Evolutionary conservation across 1,140 invertebrate species (phyloP).

Genomic region (Temnothorax curvispinosus): DNA sequence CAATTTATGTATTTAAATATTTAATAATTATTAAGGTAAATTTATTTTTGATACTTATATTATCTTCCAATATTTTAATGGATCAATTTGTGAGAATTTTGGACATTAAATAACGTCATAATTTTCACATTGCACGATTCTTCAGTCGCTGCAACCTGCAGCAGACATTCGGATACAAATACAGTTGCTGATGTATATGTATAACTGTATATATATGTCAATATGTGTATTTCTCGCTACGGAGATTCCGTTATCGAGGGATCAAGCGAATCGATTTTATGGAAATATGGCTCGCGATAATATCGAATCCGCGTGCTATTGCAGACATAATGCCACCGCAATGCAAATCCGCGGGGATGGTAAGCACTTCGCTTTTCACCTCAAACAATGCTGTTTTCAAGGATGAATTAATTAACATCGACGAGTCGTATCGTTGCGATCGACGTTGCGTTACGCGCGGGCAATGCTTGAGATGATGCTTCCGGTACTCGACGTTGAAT

Average conservation of each 20-base stretch:
- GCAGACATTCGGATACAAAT: not conserved
- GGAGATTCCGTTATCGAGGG: conserved; percentile 11
- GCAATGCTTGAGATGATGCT: conserved; percentile 16
- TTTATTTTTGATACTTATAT: not conserved
- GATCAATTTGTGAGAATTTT: not conserved
- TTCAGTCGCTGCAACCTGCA: not conserved
- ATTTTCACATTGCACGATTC: conserved; percentile 1
- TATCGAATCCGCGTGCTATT: conserved; percentile 17
- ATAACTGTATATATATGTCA: not conserved
- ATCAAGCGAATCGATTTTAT: conserved; percentile 41
- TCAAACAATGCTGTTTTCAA: conserved; percentile 32
- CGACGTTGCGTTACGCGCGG: not conserved
- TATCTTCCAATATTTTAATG: not conserved
- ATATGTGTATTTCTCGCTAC: not conserved
- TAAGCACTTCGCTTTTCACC: conserved; percentile 19
- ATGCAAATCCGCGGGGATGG: conserved; percentile 23
- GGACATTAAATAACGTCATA: not conserved
- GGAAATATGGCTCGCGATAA: conserved; percentile 32
- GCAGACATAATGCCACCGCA: conserved; percentile 10
- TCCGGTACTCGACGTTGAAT: not conserved
- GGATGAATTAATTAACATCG: conserved; percentile 33
- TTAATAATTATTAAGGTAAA: not conserved
- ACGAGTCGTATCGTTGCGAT: conserved; percentile 19
- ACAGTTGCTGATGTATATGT: conserved; percentile 3
- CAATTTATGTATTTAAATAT: conserved; percentile 6